Evolutionary conservation across 2,797 vertebrate genomes (phyloP).

Genomic region (Urocyon cinereoargenteus): DNA sequence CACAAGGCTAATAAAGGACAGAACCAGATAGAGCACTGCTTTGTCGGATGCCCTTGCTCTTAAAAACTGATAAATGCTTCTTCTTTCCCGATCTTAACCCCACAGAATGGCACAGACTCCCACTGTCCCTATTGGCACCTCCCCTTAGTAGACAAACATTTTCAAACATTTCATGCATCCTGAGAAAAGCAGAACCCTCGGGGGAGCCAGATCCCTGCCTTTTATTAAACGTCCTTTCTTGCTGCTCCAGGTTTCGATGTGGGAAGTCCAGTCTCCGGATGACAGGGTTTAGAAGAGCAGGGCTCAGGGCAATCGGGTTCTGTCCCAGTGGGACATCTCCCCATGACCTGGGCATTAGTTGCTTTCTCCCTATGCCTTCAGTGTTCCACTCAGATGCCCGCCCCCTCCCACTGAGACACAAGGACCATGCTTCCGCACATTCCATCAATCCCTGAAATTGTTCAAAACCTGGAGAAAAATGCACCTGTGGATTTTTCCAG

Average conservation of each 20-base stretch:
- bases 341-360: not conserved
- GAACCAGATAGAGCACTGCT: not conserved
- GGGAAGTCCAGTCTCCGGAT: not conserved
- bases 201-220: not conserved
- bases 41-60: not conserved
- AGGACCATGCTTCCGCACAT: not conserved
- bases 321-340: too few species aligned
- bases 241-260: not conserved
- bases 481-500: not conserved
- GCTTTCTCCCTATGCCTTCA: too few species aligned
- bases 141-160: not conserved
- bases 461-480: not conserved
- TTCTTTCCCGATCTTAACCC: not conserved
- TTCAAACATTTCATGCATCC: fast-evolving
- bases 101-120: not conserved
- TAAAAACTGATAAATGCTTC: not conserved
- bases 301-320: fast-evolving
- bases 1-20: not conserved
- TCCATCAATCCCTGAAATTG: not conserved
- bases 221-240: not conserved
- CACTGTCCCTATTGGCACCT: not conserved
- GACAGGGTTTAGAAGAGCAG: not conserved
- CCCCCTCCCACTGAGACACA: not conserved
- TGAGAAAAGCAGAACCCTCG: not conserved
- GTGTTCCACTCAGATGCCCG: not conserved